These are phyloP conservation scores for Varanus salvator DNA, from an alignment of 2,113 vertebrate genomes.

Conservation along the genomic window DNA sequence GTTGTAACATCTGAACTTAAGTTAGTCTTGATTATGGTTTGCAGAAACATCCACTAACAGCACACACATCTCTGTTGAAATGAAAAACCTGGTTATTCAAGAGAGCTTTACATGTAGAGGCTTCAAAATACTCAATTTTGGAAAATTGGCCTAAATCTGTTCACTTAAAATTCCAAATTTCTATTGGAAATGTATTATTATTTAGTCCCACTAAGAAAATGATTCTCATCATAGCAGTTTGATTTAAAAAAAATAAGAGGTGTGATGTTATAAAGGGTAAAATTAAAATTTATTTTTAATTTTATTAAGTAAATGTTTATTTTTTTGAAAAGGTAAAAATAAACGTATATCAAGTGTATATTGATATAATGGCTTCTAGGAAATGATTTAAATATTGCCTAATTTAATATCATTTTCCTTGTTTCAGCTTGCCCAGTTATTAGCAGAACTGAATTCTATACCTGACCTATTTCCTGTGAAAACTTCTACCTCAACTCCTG, in stretches of 20 bases:
- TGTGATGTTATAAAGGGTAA: neutral
- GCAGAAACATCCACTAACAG: no score
- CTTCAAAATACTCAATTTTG: neutral
- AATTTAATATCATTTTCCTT: slow-evolving; percentile 36
- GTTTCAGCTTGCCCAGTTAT: slow-evolving; percentile 89
- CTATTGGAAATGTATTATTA: neutral
- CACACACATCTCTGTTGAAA: neutral
- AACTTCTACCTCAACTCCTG: slow-evolving; percentile 72
- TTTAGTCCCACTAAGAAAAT: neutral
- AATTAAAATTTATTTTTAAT: no score
- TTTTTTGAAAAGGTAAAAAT: neutral
- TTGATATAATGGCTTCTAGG: neutral
- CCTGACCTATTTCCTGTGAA: slow-evolving; percentile 84
- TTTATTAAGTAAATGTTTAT: neutral
- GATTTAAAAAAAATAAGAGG: neutral
- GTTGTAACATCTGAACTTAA: no score
- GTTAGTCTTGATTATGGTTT: no score
- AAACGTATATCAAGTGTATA: neutral
- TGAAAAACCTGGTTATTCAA: neutral
- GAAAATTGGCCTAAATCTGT: neutral
- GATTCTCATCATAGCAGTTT: neutral
- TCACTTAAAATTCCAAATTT: slow-evolving; percentile 13
- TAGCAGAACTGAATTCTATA: slow-evolving; percentile 90
- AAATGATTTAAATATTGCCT: slow-evolving; percentile 20
- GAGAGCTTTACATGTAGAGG: neutral